Conservation (phyloP, 2,113 vertebrate species). For the Pan paniscus region DNA sequence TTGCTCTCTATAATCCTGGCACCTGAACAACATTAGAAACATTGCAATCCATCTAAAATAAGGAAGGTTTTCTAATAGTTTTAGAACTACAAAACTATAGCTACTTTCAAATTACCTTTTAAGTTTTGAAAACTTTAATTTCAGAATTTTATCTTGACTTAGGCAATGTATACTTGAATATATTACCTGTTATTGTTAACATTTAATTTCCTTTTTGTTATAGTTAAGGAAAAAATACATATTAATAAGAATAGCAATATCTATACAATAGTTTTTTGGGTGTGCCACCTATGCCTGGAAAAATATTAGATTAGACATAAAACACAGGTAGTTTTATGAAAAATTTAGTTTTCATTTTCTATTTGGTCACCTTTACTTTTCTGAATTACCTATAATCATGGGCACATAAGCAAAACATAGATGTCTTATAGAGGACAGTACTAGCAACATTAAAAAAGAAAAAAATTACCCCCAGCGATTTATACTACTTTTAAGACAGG, state of each 20-base stretch:
- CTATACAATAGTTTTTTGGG: background rate
- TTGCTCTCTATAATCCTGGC: slow-evolving; percentile 1
- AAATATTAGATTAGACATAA: background rate
- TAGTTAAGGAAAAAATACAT: background rate
- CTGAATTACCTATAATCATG: background rate
- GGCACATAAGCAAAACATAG: background rate
- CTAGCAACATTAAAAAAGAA: background rate
- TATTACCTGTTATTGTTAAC: background rate
- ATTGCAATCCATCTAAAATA: background rate
- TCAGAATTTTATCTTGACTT: background rate
- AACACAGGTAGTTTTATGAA: background rate
- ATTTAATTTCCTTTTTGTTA: background rate
- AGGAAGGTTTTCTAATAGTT: background rate
- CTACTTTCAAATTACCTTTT: background rate
- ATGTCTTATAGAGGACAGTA: background rate
- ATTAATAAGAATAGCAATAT: background rate
- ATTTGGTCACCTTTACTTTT: background rate
- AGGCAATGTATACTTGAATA: background rate
- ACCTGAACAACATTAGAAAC: background rate
- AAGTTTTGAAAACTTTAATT: background rate
- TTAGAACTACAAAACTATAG: background rate
- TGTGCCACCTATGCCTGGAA: background rate
- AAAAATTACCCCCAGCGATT: background rate
- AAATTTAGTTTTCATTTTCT: background rate
- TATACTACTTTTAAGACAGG: background rate